These are phyloP conservation scores for Periophthalmus modestus DNA, from an alignment of 2,113 vertebrate species.

Conservation along the genomic window DNA sequence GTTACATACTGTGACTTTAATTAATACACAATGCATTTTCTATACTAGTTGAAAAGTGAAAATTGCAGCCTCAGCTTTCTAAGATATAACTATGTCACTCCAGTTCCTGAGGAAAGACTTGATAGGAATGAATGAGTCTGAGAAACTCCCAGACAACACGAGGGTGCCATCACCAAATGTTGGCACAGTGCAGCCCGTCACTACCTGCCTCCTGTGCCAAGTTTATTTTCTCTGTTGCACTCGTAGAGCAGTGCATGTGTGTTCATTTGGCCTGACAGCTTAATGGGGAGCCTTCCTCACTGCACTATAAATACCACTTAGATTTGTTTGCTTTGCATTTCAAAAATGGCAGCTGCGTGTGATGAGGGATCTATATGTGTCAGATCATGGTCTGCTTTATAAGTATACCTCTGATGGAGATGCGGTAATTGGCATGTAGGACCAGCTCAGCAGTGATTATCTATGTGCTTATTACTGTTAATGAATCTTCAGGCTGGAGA, in stretches of 20 bases:
- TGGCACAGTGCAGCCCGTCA: slow-evolving; percentile 30
- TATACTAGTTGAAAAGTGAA: too few relatives aligned
- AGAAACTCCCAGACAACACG: slow-evolving; percentile 42
- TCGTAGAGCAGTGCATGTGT: slow-evolving; percentile 1
- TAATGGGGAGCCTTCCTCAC: slow-evolving; percentile 19
- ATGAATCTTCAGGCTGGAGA: slow-evolving; percentile 30
- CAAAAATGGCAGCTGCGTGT: slow-evolving; percentile 53
- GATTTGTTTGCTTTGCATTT: slow-evolving; percentile 58
- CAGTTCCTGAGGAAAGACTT: slow-evolving; percentile 33
- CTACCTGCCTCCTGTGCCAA: slow-evolving; percentile 37
- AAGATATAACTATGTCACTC: neutral
- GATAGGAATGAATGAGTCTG: slow-evolving; percentile 33
- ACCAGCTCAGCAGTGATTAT: slow-evolving; percentile 34
- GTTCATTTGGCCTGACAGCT: slow-evolving; percentile 28
- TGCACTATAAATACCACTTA: slow-evolving; percentile 65
- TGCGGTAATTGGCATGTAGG: slow-evolving; percentile 41
- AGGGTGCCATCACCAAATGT: slow-evolving; percentile 40
- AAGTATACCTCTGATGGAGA: slow-evolving; percentile 52
- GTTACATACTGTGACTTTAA: too few relatives aligned
- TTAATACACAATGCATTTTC: too few relatives aligned
- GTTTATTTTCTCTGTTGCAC: slow-evolving; percentile 30
- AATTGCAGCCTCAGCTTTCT: neutral
- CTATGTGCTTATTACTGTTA: slow-evolving; percentile 44
- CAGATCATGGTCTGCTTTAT: slow-evolving; percentile 39
- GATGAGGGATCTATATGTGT: slow-evolving; percentile 52